These are phyloP conservation scores for Standfussiana lucernea DNA, from an alignment of 2,888 invertebrate genomes.

Conservation along the genomic window DNA sequence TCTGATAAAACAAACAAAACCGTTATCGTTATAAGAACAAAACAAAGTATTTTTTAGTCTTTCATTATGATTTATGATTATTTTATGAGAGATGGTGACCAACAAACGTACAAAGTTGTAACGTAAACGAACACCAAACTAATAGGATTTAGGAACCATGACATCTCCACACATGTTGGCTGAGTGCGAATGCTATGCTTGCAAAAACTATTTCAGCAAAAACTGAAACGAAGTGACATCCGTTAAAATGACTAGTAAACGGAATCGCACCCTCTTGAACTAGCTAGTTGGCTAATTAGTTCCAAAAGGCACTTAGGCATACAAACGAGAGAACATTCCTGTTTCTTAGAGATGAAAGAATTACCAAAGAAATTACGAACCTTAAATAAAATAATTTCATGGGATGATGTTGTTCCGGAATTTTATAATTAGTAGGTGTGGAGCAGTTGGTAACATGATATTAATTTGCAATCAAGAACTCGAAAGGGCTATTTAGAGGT, in stretches of 20 bases:
- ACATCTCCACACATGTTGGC: slow-evolving; percentile 17
- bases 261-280: slow-evolving; percentile 36
- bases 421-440: slow-evolving; percentile 19
- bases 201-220: slow-evolving; percentile 34
- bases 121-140: slow-evolving; percentile 4
- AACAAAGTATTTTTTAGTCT: not conserved
- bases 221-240: slow-evolving; percentile 39
- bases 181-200: not conserved
- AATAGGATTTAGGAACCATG: slow-evolving; percentile 13
- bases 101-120: not conserved
- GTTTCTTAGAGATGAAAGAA: too few species aligned
- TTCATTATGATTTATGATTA: not conserved
- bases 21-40: not conserved
- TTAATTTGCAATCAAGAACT: slow-evolving; percentile 44
- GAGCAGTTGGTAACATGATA: not conserved
- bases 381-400: slow-evolving; percentile 4
- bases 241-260: slow-evolving; percentile 18
- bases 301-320: slow-evolving; percentile 12
- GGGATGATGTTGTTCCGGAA: not conserved
- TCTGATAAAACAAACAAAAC: not conserved
- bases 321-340: not conserved
- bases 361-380: not conserved
- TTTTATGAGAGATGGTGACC: not conserved
- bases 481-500: slow-evolving; percentile 4
- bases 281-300: slow-evolving; percentile 56